phyloP scores from a whole-genome alignment of 2,888 invertebrate genomes.

The Uloborus plumipes region DNA sequence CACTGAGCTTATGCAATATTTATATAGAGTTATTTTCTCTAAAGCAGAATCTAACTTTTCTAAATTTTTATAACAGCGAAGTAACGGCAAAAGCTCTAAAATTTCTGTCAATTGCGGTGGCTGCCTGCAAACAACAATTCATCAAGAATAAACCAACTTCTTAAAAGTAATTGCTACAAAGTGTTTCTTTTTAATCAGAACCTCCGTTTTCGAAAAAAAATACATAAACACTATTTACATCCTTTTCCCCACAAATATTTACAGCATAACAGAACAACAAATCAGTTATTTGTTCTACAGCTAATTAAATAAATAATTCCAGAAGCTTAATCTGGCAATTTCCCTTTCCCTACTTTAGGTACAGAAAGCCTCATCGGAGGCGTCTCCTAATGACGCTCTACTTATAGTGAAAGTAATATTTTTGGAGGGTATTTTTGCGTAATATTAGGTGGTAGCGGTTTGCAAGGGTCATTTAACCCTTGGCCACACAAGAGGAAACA shows the following conservation, averaged over 20 bases:
- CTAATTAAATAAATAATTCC: slow-evolving; percentile 43
- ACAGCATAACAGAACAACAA: no score
- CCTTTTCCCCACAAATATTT: no score
- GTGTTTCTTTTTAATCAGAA: no score
- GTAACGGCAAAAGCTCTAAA: no score
- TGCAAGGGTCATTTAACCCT: slow-evolving; percentile 45
- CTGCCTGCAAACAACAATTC: no score
- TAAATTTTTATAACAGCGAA: no score
- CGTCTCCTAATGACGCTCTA: slow-evolving; percentile 19
- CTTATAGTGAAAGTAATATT: slow-evolving; percentile 6
- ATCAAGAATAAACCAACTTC: no score
- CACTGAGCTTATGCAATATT: slow-evolving; percentile 21
- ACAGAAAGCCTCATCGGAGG: neutral
- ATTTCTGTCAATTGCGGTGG: no score
- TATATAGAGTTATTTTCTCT: slow-evolving; percentile 8
- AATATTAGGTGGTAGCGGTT: slow-evolving; percentile 40
- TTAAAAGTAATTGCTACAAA: no score
- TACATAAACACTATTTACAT: no score
- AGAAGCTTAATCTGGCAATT: slow-evolving; percentile 9
- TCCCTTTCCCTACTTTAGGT: slow-evolving; percentile 10
- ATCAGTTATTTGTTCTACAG: slow-evolving; percentile 16
- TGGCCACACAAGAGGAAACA: slow-evolving; percentile 56
- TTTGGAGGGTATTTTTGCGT: slow-evolving; percentile 24
- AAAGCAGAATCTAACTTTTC: no score
- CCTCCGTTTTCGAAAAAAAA: no score